Evolutionary conservation across 2,113 vertebrate genomes (phyloP).

Genomic region (Pomatorhinus ruficollis): DNA sequence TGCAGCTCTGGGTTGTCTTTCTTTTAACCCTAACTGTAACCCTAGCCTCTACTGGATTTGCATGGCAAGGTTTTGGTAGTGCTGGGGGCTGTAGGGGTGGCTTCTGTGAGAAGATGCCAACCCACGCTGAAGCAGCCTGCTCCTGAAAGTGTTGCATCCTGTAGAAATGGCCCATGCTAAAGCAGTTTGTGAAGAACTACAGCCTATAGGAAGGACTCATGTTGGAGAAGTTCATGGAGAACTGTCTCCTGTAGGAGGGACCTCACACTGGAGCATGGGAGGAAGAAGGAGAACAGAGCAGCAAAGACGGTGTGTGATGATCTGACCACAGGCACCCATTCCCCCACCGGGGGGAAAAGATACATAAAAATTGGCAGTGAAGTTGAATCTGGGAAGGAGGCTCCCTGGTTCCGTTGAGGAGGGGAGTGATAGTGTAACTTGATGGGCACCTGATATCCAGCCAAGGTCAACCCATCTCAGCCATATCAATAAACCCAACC

Average conservation of each 20-base stretch:
- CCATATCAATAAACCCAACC: not conserved
- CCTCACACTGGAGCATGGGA: not conserved
- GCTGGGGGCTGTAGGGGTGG: not conserved
- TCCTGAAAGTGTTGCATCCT: not conserved
- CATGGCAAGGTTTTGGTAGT: not conserved
- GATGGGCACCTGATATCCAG: not conserved
- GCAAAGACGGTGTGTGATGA: not conserved
- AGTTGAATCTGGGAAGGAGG: not conserved
- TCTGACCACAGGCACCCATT: not conserved
- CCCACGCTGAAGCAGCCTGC: fast-evolving
- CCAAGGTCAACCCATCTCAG: not conserved
- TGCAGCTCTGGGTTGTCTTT: not conserved
- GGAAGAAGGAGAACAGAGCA: not conserved
- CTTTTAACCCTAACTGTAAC: not conserved
- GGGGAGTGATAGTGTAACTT: not conserved
- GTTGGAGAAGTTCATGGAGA: not conserved
- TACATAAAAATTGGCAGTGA: not conserved
- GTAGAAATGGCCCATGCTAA: not conserved
- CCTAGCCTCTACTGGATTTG: not conserved
- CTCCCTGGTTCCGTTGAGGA: not conserved
- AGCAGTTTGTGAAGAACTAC: not conserved
- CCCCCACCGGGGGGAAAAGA: fast-evolving
- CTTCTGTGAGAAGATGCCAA: not conserved
- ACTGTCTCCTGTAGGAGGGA: not conserved
- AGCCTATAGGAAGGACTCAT: not conserved